These are phyloP conservation scores for Ashinkailepas kermadecensis DNA, from an alignment of 2,888 invertebrate species.

Conservation along the genomic window DNA sequence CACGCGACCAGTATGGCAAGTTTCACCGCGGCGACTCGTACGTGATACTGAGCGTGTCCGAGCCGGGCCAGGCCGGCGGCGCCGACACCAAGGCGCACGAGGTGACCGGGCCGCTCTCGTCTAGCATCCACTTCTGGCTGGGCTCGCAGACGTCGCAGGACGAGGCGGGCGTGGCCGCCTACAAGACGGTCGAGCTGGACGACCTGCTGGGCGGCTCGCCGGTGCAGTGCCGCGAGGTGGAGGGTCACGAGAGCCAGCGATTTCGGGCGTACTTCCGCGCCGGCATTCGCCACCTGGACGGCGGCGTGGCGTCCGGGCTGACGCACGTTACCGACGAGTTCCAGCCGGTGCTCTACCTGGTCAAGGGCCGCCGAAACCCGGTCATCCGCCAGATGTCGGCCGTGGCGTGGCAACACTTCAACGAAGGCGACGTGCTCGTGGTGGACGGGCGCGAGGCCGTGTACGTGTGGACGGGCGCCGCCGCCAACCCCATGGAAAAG, in stretches of 20 bases:
- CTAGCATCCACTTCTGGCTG: conserved; percentile 89
- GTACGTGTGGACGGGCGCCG: conserved; percentile 83
- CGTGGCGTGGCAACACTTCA: conserved; percentile 75
- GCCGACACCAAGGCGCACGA: neutral
- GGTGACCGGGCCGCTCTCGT: conserved; percentile 50
- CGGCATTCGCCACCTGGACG: conserved; percentile 52
- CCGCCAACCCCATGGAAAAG: conserved; percentile 70
- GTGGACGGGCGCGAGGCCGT: conserved; percentile 62
- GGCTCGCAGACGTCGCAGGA: conserved; percentile 65
- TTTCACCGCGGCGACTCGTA: conserved; percentile 80
- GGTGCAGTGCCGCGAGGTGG: conserved; percentile 75
- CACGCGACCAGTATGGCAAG: conserved; percentile 67
- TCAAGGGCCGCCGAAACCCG: conserved; percentile 74
- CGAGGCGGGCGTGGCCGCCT: conserved; percentile 74
- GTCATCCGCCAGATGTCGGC: conserved; percentile 65
- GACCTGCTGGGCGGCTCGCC: conserved; percentile 65
- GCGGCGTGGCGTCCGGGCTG: conserved; percentile 51
- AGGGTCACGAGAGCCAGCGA: conserved; percentile 72
- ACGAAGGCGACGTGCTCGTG: conserved; percentile 77
- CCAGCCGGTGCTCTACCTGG: conserved; percentile 61
- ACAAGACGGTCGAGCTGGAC: conserved; percentile 79
- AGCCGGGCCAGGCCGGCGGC: conserved; percentile 42
- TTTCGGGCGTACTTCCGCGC: conserved; percentile 80
- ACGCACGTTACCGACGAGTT: conserved; percentile 47
- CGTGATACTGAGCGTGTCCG: conserved; percentile 64